Base-by-base conservation (phyloP, 92 coral and sea anemone species). In the Paragorgia papillata region DNA sequence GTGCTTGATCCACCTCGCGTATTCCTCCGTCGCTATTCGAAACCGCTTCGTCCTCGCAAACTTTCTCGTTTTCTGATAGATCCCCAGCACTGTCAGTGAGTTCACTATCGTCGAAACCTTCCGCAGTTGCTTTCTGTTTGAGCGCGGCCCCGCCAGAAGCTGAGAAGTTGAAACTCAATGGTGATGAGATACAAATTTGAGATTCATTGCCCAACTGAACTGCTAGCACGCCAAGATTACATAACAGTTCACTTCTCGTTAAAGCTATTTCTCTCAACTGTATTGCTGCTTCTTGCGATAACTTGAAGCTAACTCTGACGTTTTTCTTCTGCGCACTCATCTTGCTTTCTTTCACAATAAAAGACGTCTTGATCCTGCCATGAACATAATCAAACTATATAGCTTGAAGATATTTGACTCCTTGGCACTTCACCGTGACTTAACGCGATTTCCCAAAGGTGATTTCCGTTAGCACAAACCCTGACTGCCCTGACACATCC, bases 151-250 rank as follows among this genome's bases (percentile, higher is more conserved):
- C 43, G 43, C 43, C 4, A 37, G 6, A 4, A 4, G 6, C 43
- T 10, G 43, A 4, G 43, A 37, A 37, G 10, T 71, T 58, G n/a
- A 71, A 71, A 32, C 12, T 71, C 17, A 71, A 34, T 0, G 78
- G 30, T 14, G 78, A 71, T 9, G 78, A 71, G 13, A 71, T 71
- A 58, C 78, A 71, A 3, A 71, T 71, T 34, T 71, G 78, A 20
- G 63, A 51, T 26, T 71, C 78, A 64, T 71, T 71, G 9, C 78
- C 78, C 31, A 71, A 37, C 15, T 71, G 78, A 2, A 71, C 78
- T 0, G 78, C 78, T 24, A 71, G 35, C 9, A 71, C 78, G 25
- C 64, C 64, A 17, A 71, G 78, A 33, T 37, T 35, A 39, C 78
- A 35, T 22, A 71, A 43, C 8, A 71, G 4, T 17, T 71, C 78